Evolutionary conservation across 37 sponge, comb jelly and placozoan genomes (phyloP).

Genomic region (Diacarnus erythraeanus): DNA sequence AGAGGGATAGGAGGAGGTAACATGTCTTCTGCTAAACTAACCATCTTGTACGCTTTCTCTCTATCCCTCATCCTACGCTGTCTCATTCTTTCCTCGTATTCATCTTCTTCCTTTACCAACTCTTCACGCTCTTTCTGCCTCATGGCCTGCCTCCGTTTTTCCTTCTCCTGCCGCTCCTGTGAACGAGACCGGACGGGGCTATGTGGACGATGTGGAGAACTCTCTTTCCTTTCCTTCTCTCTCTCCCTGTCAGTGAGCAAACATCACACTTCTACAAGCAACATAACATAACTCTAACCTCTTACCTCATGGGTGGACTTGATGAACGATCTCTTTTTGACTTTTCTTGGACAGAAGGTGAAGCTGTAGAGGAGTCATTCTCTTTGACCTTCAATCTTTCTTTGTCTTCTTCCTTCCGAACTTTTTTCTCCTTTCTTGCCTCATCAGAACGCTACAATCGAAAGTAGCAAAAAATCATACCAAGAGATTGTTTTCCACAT

Average conservation of each 20-base stretch:
- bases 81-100: conserved; percentile 62
- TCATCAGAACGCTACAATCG: conserved; percentile 20
- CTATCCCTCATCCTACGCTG: conserved; percentile 59
- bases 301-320: conserved; percentile 21
- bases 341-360: not conserved
- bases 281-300: no score
- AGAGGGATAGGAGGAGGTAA: no score
- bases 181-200: conserved; percentile 36
- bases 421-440: conserved; percentile 26
- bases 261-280: no score
- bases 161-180: conserved; percentile 50
- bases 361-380: not conserved
- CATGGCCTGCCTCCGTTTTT: conserved; percentile 29
- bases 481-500: no score
- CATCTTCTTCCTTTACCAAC: conserved; percentile 67
- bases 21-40: no score
- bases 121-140: conserved; percentile 62
- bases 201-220: conserved; percentile 7
- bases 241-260: no score
- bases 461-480: no score
- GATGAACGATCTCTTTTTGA: conserved; percentile 12
- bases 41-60: conserved; percentile 71
- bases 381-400: conserved; percentile 27
- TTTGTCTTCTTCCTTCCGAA: no score
- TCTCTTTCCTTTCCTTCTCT: not conserved